Conservation (phyloP, 2,113 vertebrate species). For the Podarcis muralis region DNA sequence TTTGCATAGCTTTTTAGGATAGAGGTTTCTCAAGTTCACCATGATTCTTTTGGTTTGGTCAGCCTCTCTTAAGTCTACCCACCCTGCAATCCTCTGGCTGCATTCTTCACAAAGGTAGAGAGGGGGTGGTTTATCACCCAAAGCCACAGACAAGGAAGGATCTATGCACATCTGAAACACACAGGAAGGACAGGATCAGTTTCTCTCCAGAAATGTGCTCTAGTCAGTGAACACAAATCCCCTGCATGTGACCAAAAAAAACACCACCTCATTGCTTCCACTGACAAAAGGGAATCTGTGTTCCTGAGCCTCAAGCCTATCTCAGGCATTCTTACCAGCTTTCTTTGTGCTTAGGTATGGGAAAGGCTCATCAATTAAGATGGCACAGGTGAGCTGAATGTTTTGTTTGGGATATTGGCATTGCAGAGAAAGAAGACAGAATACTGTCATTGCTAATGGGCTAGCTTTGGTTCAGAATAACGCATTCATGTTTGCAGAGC, state of each 20-base stretch:
- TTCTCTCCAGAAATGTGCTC: not conserved
- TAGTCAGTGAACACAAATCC: not conserved
- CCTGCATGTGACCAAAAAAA: not conserved
- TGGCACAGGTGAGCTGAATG: not conserved
- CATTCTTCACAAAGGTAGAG: slow-evolving; percentile 98
- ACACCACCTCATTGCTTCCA: not conserved
- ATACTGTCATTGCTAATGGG: not conserved
- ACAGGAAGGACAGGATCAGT: slow-evolving; percentile 57
- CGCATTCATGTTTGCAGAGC: not conserved
- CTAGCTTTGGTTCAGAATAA: not conserved
- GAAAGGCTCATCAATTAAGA: not conserved
- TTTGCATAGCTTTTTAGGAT: not conserved
- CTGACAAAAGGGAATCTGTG: not conserved
- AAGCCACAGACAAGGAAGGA: slow-evolving; percentile 92
- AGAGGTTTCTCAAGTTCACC: not conserved
- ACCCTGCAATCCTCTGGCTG: slow-evolving; percentile 97
- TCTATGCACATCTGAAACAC: slow-evolving; percentile 97
- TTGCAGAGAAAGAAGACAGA: not conserved
- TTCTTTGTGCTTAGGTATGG: not conserved
- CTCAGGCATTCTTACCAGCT: not conserved
- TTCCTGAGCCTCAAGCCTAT: not conserved
- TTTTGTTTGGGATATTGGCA: not conserved
- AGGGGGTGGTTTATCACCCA: slow-evolving; percentile 98
- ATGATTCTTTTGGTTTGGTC: not conserved
- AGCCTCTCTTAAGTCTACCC: slow-evolving; percentile 54